These are phyloP conservation scores for Aphidoletes aphidimyza DNA, from an alignment of 2,888 invertebrate genomes.

Conservation along the genomic window DNA sequence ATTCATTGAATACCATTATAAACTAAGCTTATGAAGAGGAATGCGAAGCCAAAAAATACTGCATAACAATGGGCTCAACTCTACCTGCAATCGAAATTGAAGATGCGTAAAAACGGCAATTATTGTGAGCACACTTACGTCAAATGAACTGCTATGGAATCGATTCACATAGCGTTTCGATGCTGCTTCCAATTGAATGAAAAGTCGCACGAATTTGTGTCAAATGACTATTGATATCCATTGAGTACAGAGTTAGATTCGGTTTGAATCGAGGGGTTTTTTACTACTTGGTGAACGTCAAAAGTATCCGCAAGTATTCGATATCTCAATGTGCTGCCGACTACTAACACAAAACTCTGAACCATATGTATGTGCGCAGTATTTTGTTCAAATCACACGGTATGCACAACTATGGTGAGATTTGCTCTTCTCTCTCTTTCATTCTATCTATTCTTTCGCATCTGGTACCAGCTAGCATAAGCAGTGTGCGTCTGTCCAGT, in stretches of 20 bases:
- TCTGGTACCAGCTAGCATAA: too few species aligned
- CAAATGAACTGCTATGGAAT: not conserved
- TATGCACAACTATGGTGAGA: too few species aligned
- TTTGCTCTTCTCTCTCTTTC: too few species aligned
- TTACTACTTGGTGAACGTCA: not conserved
- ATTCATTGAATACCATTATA: too few species aligned
- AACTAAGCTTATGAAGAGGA: too few species aligned
- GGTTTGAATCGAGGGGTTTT: not conserved
- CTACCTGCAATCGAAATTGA: slow-evolving; percentile 6
- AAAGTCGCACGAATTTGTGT: not conserved
- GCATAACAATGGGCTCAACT: not conserved
- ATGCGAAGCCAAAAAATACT: not conserved
- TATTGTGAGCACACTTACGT: not conserved
- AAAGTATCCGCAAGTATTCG: not conserved
- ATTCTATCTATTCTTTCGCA: too few species aligned
- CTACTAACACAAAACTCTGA: too few species aligned
- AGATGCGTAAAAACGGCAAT: not conserved
- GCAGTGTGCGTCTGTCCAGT: too few species aligned
- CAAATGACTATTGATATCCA: not conserved
- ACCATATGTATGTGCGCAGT: too few species aligned
- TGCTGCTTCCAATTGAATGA: not conserved
- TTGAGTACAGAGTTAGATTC: not conserved
- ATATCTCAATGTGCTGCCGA: too few species aligned
- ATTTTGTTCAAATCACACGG: too few species aligned
- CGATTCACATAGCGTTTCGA: not conserved